Evolutionary conservation across 2,797 vertebrate genomes (phyloP), one percentile per base, ranked within the genome.

Genomic region (Menidia menidia): DNA sequence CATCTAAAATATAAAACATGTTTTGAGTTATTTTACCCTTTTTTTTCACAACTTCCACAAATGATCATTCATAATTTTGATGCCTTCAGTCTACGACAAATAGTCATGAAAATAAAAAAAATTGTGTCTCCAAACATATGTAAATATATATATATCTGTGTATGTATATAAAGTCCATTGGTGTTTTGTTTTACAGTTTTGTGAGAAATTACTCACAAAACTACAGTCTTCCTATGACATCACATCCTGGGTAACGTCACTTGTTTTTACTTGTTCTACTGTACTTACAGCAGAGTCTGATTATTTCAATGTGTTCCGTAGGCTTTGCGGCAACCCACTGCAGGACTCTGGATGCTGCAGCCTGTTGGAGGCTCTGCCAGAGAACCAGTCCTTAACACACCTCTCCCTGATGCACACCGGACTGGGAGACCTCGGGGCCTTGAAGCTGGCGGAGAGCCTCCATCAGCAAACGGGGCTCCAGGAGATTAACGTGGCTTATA

Each of bases 401-500:
- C 90, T 99, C 77, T 96, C 95, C 39, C 91, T 99, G 73, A 95
- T 98, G 88, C 96, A 98, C 93, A 97, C 97, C 0, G 90, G 92
- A 0, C 85, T 99, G 62, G 95, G 95, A 1, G 95, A 98, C 68
- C 14, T 30, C 3, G 96, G 93, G 0, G 91, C 96, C 0, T 60
- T 92, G 50, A 75, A 95, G 45, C 88, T 99, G 65, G 94, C 96
- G 8, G 61, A 84, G 51, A 91, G 77, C 35, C 92, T 99, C 70
- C 80, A 88, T 9, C 43, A 79, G 25, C 96, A 97, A 80, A 54
- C 58, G 0, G 88, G 89, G 13, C 93, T 99, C 2, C 90, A 92
- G 92, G 97, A 98, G 82, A 93, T 99, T 65, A 97, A 98, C 0
- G 94, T 99, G 82, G 97, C 97, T 77, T 97, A 97, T 80, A 99